Percentiles rank a stretch among this genome's conserved stretches.
phyloP scores from a whole-genome alignment of 2,113 vertebrate genomes.

The Elgaria multicarinata region DNA sequence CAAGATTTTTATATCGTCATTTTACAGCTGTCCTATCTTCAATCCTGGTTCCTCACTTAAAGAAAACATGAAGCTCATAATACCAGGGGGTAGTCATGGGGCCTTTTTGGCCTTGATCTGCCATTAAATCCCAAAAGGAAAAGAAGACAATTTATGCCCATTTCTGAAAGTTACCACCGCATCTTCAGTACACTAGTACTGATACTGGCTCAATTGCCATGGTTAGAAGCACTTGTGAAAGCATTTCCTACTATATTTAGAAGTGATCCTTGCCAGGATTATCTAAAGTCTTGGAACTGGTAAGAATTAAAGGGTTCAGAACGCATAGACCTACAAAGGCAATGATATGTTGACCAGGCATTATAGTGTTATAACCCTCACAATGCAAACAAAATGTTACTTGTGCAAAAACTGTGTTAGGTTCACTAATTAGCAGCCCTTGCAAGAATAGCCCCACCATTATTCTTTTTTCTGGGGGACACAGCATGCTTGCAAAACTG shows the following conservation, averaged over 20 bases:
- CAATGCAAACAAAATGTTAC: not conserved
- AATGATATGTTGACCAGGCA: not conserved
- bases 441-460: not conserved
- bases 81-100: too few relatives aligned
- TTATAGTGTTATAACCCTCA: not conserved
- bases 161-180: not conserved
- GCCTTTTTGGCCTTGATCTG: too few relatives aligned
- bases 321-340: not conserved
- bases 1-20: not conserved
- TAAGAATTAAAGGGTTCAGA: not conserved
- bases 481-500: not conserved
- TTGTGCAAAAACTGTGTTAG: not conserved
- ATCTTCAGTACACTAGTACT: not conserved
- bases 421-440: not conserved
- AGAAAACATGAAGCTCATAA: not conserved
- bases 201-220: not conserved
- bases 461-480: fast-evolving
- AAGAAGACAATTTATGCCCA: not conserved
- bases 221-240: not conserved
- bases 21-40: not conserved
- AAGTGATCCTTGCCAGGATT: not conserved
- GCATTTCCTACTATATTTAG: not conserved
- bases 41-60: not conserved
- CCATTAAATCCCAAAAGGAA: too few relatives aligned
- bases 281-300: not conserved